These are phyloP conservation scores for Theocolax elegans DNA, from an alignment of 1,140 invertebrate species.

Conservation along the genomic window DNA sequence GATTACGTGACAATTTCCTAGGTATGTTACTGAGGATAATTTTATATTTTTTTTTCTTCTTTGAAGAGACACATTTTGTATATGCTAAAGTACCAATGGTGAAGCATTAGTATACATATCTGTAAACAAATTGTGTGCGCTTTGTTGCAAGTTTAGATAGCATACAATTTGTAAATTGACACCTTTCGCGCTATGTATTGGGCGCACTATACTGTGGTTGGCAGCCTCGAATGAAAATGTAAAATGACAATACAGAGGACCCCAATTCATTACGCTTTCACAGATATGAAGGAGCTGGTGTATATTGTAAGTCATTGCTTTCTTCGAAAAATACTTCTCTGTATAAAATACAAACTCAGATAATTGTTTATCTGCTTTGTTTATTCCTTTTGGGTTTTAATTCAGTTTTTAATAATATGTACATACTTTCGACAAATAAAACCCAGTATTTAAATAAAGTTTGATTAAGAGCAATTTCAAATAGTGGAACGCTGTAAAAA, in stretches of 20 bases:
- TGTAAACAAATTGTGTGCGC: not conserved
- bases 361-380: too few species aligned
- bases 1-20: not conserved
- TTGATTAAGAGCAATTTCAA: too few species aligned
- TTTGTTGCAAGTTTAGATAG: not conserved
- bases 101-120: not conserved
- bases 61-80: not conserved
- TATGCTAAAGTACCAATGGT: not conserved
- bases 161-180: not conserved
- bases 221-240: not conserved
- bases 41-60: not conserved
- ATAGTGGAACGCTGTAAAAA: too few species aligned
- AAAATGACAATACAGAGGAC: not conserved
- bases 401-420: too few species aligned
- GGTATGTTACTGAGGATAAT: not conserved
- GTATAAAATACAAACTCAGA: too few species aligned
- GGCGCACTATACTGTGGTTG: not conserved
- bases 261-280: constrained; percentile 1
- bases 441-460: not conserved
- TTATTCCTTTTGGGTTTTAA: too few species aligned
- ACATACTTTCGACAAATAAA: too few species aligned
- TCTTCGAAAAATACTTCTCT: too few species aligned
- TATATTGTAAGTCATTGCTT: not conserved
- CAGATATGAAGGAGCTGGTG: constrained; percentile 3
- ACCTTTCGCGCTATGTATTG: not conserved